phyloP scores from a whole-genome alignment of 37 sponge, comb jelly and placozoan genomes.

The Spongilla lacustris region DNA sequence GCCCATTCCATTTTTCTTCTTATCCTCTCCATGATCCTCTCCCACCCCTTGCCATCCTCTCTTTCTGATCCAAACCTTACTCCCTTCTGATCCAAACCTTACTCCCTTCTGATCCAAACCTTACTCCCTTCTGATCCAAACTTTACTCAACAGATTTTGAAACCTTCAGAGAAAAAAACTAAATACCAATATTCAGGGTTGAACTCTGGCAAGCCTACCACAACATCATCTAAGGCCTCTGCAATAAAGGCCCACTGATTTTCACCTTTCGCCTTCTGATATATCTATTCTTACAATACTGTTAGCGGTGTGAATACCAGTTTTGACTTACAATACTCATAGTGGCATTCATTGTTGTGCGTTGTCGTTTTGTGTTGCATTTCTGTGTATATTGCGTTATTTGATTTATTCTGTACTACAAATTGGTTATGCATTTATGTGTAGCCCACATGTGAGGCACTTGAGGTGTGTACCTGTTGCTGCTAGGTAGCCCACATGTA shows the following conservation, averaged over 20 bases:
- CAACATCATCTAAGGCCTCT: conserved; percentile 1
- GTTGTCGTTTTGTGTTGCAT: neutral
- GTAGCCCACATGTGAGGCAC: too few relatives aligned
- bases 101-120: too few relatives aligned
- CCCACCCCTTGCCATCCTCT: too few relatives aligned
- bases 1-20: too few relatives aligned
- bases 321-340: neutral
- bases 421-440: neutral
- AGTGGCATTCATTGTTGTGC: neutral
- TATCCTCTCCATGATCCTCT: too few relatives aligned
- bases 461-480: too few relatives aligned
- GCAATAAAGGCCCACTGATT: neutral
- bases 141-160: conserved; percentile 84
- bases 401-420: neutral
- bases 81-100: too few relatives aligned
- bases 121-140: neutral
- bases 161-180: conserved; percentile 99
- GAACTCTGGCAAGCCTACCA: conserved; percentile 86
- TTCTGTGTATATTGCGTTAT: neutral
- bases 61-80: too few relatives aligned
- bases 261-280: neutral
- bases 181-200: conserved; percentile 97
- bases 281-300: neutral
- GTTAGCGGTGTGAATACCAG: neutral
- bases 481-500: too few relatives aligned